phyloP scores from a whole-genome alignment of 2,113 vertebrate species.

The Nematolebias whitei region DNA sequence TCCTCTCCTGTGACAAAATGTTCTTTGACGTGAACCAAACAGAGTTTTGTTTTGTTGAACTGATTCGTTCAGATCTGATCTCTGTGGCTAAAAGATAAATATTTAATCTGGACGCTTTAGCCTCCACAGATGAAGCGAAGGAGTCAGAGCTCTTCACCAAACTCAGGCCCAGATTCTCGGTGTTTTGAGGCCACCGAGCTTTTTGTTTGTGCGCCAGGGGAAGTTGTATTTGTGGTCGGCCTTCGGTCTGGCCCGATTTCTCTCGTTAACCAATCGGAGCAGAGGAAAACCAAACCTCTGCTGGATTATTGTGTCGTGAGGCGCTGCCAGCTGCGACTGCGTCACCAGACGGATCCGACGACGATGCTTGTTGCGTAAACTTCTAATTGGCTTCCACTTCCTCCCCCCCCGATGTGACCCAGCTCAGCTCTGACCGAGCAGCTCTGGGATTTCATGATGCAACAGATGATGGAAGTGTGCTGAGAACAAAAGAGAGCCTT shows the following conservation, averaged over 20 bases:
- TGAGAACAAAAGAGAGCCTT: conserved; percentile 49
- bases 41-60: no score
- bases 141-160: no score
- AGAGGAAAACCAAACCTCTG: conserved; percentile 24
- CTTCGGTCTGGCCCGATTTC: conserved; percentile 27
- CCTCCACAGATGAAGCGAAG: no score
- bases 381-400: neutral
- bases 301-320: conserved; percentile 30
- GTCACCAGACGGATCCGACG: conserved; percentile 29
- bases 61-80: no score
- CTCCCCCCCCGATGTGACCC: conserved; percentile 16
- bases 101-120: no score
- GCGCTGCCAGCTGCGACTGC: conserved; percentile 25
- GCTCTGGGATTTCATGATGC: conserved; percentile 48
- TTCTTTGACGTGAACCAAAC: no score
- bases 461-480: conserved; percentile 40
- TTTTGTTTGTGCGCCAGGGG: no score
- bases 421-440: conserved; percentile 31
- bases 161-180: no score
- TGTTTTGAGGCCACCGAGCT: no score
- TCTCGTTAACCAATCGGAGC: conserved; percentile 20
- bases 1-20: no score
- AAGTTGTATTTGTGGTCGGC: conserved; percentile 35
- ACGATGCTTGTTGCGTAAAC: neutral
- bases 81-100: no score